Percentiles rank a stretch among this genome's conserved stretches.
These are phyloP conservation scores for Salvelinus alpinus DNA, from an alignment of 2,113 vertebrate species.

Conservation along the genomic window DNA sequence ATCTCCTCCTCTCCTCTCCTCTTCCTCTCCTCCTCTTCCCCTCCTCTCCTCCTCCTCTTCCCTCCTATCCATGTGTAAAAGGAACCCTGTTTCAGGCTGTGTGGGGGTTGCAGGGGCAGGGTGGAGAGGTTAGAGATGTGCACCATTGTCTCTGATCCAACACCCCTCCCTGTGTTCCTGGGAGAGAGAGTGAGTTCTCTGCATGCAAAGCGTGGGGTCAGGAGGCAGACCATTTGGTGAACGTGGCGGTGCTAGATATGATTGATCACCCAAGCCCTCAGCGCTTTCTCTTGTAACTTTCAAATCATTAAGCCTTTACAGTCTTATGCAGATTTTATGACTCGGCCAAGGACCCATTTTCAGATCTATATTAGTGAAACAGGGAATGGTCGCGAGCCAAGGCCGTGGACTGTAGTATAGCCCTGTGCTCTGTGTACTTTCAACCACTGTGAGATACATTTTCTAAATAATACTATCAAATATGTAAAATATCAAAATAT, in stretches of 20 bases:
- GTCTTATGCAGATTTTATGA: slow-evolving; percentile 70
- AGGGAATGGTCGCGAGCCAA: neutral
- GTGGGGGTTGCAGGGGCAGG: slow-evolving; percentile 2
- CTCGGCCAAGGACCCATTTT: slow-evolving; percentile 32
- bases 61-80: slow-evolving; percentile 34
- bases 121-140: slow-evolving; percentile 37
- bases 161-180: neutral
- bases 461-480: neutral
- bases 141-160: slow-evolving; percentile 3
- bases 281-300: slow-evolving; percentile 77
- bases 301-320: slow-evolving; percentile 80
- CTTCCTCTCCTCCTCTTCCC: slow-evolving; percentile 16
- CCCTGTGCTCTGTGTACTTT: neutral
- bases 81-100: slow-evolving; percentile 43
- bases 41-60: neutral
- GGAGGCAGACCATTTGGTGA: slow-evolving; percentile 69
- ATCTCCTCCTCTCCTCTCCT: slow-evolving; percentile 14
- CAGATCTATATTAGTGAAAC: neutral
- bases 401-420: neutral
- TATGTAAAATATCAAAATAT: too few species aligned
- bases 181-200: slow-evolving; percentile 2
- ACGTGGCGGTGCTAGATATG: slow-evolving; percentile 39
- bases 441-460: too few species aligned
- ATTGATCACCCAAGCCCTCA: slow-evolving; percentile 66
- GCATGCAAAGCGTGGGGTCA: slow-evolving; percentile 58